A percentile compares a stretch with the other conserved stretches of the same genome.
Conservation (phyloP, 2,113 vertebrate genomes). For the Syngnathus typhle region DNA sequence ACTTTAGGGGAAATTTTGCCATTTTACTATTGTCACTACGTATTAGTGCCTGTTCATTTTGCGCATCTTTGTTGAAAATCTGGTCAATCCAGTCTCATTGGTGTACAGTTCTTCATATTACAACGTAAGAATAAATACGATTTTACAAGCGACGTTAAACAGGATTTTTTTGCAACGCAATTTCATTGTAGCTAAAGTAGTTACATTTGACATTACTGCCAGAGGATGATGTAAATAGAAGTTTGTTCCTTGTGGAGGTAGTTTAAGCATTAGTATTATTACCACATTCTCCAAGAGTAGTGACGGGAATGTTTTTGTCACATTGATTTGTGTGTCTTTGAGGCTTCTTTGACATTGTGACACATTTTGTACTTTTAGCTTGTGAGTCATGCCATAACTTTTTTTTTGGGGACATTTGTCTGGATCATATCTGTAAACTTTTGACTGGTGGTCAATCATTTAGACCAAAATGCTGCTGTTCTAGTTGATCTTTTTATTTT, state of each 20-base stretch:
- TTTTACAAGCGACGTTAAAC: constrained; percentile 35
- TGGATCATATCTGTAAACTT: constrained; percentile 42
- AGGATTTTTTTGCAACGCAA: not conserved
- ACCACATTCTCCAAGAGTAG: constrained; percentile 43
- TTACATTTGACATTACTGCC: not conserved
- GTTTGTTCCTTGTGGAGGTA: not conserved
- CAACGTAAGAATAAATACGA: not conserved
- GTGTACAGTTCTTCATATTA: too few relatives aligned
- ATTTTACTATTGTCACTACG: not conserved
- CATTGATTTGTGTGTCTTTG: constrained; percentile 42
- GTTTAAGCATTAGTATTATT: constrained; percentile 36
- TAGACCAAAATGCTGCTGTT: constrained; percentile 53
- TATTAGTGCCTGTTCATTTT: not conserved
- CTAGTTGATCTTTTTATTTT: constrained; percentile 36
- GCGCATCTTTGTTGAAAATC: constrained; percentile 21
- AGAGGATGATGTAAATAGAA: constrained; percentile 52
- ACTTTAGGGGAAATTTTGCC: not conserved
- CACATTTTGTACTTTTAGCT: not conserved
- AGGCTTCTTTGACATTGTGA: constrained; percentile 31
- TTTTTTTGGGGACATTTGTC: constrained; percentile 30
- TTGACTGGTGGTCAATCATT: constrained; percentile 25
- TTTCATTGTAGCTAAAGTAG: not conserved
- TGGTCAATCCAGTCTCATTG: too few relatives aligned
- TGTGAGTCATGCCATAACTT: not conserved
- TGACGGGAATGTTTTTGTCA: constrained; percentile 29